Evolutionary conservation across 2,113 vertebrate genomes (phyloP).

Genomic region (Phalacrocorax pelagicus): DNA sequence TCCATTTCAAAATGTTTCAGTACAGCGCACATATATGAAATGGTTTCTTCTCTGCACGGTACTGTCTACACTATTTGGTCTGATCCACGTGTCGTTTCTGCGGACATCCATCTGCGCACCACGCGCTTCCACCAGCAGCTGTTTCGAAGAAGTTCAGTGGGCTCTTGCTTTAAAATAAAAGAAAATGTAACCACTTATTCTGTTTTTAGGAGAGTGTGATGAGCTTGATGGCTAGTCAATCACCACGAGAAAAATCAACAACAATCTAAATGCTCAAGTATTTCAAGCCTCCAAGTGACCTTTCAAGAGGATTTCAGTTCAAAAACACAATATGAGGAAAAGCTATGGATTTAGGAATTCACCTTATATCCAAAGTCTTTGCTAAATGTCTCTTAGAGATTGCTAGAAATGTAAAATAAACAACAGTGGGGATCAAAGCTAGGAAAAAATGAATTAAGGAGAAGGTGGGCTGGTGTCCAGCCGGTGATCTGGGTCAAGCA

Average conservation of each 20-base stretch:
- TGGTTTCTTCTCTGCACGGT: not conserved
- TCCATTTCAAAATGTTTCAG: not conserved
- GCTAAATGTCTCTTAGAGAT: conserved; percentile 22
- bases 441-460: not conserved
- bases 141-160: fast-evolving
- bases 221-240: not conserved
- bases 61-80: not conserved
- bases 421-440: not conserved
- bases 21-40: fast-evolving
- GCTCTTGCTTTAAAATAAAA: not conserved
- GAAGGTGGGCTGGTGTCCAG: not conserved
- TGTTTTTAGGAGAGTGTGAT: not conserved
- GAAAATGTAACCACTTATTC: not conserved
- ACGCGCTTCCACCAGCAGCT: not conserved
- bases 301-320: conserved; percentile 19
- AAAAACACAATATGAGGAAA: conserved; percentile 20
- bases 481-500: not conserved
- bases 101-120: not conserved
- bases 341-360: not conserved
- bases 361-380: conserved; percentile 18
- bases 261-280: not conserved
- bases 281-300: conserved; percentile 26
- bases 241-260: not conserved
- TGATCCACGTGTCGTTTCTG: not conserved
- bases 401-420: conserved; percentile 17